Conservation (phyloP, 2,888 invertebrate genomes). For the Netelia virgata region DNA sequence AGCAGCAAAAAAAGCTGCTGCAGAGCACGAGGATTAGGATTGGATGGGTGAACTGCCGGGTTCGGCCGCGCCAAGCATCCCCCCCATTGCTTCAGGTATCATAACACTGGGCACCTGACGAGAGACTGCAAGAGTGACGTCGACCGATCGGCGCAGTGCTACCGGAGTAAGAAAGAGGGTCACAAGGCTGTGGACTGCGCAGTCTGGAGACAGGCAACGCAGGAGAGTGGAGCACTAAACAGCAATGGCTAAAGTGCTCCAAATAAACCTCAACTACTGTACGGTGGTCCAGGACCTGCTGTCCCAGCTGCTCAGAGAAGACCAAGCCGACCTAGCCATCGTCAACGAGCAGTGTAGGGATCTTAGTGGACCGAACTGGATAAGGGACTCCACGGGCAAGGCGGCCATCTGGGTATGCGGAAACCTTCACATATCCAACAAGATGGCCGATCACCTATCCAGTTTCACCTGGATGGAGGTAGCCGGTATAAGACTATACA, state of each 20-base stretch:
- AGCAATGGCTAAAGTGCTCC: slow-evolving; percentile 10
- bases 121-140: no score
- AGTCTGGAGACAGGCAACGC: background rate
- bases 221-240: background rate
- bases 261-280: slow-evolving; percentile 15
- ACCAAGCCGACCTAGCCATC: background rate
- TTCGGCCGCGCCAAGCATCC: no score
- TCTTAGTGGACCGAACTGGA: background rate
- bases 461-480: slow-evolving; percentile 3
- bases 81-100: no score
- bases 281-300: slow-evolving; percentile 14
- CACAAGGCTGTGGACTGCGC: no score
- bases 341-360: slow-evolving; percentile 7
- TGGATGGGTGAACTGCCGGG: no score
- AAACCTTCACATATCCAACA: no score
- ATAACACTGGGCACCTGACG: no score
- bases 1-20: background rate
- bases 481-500: background rate
- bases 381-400: background rate
- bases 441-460: background rate
- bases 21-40: no score
- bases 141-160: no score
- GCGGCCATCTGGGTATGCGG: no score
- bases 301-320: slow-evolving; percentile 14
- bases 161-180: no score